Percentiles rank a stretch among this genome's conserved stretches.
phyloP scores from a whole-genome alignment of 1,140 invertebrate genomes.

The Pygmarrhopalites habei region DNA sequence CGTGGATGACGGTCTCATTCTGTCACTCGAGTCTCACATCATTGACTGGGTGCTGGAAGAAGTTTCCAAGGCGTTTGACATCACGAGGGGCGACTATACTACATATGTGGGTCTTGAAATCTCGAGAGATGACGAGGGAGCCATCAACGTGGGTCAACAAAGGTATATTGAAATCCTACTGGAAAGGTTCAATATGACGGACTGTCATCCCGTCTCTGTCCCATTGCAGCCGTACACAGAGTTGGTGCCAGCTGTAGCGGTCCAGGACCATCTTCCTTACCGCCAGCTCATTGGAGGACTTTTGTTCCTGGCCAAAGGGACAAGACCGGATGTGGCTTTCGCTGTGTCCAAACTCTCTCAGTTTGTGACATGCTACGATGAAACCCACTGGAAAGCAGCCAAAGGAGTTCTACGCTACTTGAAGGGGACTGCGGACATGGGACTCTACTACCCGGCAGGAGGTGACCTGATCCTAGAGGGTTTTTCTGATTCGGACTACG shows the following conservation, averaged over 20 bases:
- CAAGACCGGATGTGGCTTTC: conserved; percentile 43
- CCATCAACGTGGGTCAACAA: conserved; percentile 10
- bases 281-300: conserved; percentile 40
- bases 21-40: conserved; percentile 20
- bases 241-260: conserved; percentile 3
- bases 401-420: conserved; percentile 40
- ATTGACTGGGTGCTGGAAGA: conserved; percentile 28
- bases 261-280: conserved; percentile 19
- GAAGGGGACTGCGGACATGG: conserved; percentile 43
- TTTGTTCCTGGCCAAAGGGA: conserved; percentile 43
- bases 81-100: conserved; percentile 14
- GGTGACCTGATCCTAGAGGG: conserved; percentile 31
- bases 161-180: conserved; percentile 13
- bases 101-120: conserved; percentile 34
- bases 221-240: conserved; percentile 18
- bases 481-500: conserved; percentile 46
- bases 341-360: conserved; percentile 35
- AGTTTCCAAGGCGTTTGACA: conserved; percentile 39
- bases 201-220: conserved; percentile 17
- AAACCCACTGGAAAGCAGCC: conserved; percentile 33
- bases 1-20: conserved; percentile 48
- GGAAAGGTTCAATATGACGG: conserved; percentile 16
- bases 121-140: conserved; percentile 2
- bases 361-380: conserved; percentile 24
- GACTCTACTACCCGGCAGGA: conserved; percentile 13